Evolutionary conservation across 2,113 vertebrate genomes (phyloP).

Genomic region (Hemichromis elongatus): DNA sequence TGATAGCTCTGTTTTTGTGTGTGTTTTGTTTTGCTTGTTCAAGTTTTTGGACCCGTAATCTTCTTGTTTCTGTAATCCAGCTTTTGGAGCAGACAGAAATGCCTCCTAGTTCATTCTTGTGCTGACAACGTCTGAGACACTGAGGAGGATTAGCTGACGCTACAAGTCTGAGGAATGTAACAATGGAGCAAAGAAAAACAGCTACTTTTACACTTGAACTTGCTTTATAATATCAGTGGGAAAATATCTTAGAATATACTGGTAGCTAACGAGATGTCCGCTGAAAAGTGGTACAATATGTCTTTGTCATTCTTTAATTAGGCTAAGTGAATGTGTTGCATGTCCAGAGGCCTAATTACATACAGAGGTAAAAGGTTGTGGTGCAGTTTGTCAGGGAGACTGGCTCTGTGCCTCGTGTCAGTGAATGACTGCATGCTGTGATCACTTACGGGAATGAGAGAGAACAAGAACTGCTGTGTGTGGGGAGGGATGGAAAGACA

Average conservation of each 20-base stretch:
- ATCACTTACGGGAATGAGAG: conserved; percentile 57
- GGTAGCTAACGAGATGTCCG: not conserved
- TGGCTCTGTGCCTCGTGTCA: not conserved
- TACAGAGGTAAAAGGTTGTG: conserved; percentile 47
- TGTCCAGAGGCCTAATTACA: conserved; percentile 38
- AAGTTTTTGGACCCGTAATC: conserved; percentile 42
- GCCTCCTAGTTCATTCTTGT: conserved; percentile 32
- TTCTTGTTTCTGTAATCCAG: conserved; percentile 61
- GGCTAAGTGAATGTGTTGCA: conserved; percentile 36
- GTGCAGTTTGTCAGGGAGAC: conserved; percentile 38
- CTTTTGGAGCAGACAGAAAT: conserved; percentile 46
- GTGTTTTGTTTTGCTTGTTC: conserved; percentile 6
- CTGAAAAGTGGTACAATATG: not conserved
- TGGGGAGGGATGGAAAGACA: not conserved
- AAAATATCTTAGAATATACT: not conserved
- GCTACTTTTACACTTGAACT: not conserved
- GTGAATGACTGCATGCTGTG: conserved; percentile 22
- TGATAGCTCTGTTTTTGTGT: conserved; percentile 15
- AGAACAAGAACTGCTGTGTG: not conserved
- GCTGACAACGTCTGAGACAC: conserved; percentile 32
- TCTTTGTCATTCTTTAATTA: conserved; percentile 40
- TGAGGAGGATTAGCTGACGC: conserved; percentile 42
- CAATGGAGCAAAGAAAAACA: not conserved
- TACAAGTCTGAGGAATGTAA: conserved; percentile 26
- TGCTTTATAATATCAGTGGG: not conserved